Evolutionary conservation across 1,140 invertebrate species (phyloP), one percentile per base, ranked within the genome.

Genomic region (Euschistus heros): DNA sequence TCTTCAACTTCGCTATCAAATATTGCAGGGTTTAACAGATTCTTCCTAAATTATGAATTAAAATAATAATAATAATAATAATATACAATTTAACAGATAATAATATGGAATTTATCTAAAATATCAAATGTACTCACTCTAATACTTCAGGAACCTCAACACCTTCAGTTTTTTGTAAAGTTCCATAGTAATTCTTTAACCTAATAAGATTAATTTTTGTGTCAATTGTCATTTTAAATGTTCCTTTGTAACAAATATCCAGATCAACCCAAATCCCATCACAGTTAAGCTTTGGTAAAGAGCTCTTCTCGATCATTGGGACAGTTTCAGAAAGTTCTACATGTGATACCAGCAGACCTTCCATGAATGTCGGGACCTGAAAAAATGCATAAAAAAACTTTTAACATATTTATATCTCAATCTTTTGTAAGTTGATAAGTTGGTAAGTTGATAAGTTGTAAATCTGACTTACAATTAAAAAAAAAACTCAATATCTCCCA

Each of bases 121-220:
- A 64, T 50, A 17, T 14, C 7, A 22, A 20, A 57, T 57, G 4
- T 6, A 24, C 59, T 44, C 42, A 61, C 59, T 61, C 59, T 42
- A 15, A 14, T 24, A 61, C 14, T 61, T 61, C 59, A 18, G 30
- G 30, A 24, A 26, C 26, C 2, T 57, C 54, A 57, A 8, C 15
- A 1, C 54, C 54, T 57, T 24, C 18, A 57, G 54, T 6, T 15
- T 57, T 57, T 57, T 20, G 24, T 26, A 26, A 0, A 0, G 20
- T 26, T 14, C 24, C 54, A 7, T 18, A 61, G 4, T n/a, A 37
- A 46, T 66, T 69, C 50, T 72, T 71, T 10, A 97, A 78, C 73
- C 92, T 94, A 83, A 97, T 85, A 44, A 98, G 78, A 79, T 98
- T 97, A 27, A 98, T 76, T 75, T 96, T 94, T 0, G 95, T 98